Evolutionary conservation across 1,140 invertebrate species (phyloP).

Genomic region (Nephila pilipes): DNA sequence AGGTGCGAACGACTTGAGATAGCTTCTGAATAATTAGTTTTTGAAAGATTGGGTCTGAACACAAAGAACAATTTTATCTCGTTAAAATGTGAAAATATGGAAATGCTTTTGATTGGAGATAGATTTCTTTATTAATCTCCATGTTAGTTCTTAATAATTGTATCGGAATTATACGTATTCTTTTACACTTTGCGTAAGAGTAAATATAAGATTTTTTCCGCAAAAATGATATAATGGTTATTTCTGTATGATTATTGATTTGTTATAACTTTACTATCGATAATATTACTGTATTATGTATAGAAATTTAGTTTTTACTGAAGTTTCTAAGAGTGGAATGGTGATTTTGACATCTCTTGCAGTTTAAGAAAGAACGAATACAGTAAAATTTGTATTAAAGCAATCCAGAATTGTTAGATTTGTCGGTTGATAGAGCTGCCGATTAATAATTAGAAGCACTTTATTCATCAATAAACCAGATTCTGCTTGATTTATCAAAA

Average conservation of each 20-base stretch:
- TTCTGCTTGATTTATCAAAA: too few species aligned
- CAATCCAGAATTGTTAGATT: too few species aligned
- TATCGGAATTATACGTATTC: background rate
- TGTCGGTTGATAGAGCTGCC: too few species aligned
- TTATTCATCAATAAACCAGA: too few species aligned
- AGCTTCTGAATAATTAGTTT: background rate
- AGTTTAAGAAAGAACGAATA: too few species aligned
- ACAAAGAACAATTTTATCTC: background rate
- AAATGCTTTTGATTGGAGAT: background rate
- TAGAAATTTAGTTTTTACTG: too few species aligned
- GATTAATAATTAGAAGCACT: too few species aligned
- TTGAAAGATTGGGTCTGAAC: background rate
- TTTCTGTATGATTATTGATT: background rate
- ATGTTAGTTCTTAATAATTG: background rate
- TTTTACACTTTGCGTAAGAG: background rate
- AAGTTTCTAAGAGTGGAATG: too few species aligned
- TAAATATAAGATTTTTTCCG: background rate
- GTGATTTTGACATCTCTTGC: too few species aligned
- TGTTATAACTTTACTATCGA: background rate
- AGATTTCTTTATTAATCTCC: background rate
- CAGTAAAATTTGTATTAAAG: too few species aligned
- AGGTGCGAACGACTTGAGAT: constrained; percentile 32
- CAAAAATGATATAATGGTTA: background rate
- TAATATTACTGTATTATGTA: too few species aligned
- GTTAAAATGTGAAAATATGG: background rate